A percentile compares a stretch with the other conserved stretches of the same genome.
Conservation (phyloP, 30 jellyfish, hydroid and myxozoan species). For the Rhopilema esculentum region DNA sequence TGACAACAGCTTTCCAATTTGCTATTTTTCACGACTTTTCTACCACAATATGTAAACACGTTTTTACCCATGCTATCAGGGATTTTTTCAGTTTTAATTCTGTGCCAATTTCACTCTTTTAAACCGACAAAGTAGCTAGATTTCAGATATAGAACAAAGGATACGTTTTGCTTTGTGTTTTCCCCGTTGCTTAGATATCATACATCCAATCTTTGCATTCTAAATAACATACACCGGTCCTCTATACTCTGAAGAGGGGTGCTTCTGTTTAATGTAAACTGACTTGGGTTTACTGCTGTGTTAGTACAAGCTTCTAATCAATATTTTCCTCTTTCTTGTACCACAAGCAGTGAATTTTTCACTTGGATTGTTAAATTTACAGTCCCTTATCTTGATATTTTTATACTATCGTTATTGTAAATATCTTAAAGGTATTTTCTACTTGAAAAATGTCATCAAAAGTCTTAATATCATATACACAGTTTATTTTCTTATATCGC, state of each 20-base stretch:
- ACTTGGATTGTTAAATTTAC: background rate
- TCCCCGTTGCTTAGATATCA: too few species aligned
- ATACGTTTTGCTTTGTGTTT: too few species aligned
- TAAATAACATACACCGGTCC: too few species aligned
- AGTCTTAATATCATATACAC: background rate
- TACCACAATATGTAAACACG: too few species aligned
- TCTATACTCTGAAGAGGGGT: too few species aligned
- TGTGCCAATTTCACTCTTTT: too few species aligned
- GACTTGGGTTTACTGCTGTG: background rate
- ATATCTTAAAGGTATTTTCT: slow-evolving; percentile 3
- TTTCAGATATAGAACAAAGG: too few species aligned
- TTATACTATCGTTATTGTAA: slow-evolving; percentile 18
- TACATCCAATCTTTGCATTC: too few species aligned
- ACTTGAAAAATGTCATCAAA: slow-evolving; percentile 25
- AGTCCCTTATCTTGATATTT: slow-evolving; percentile 18
- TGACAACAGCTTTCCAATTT: background rate
- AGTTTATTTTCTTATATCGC: background rate
- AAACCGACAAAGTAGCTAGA: too few species aligned
- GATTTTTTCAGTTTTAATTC: too few species aligned
- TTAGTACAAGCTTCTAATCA: background rate
- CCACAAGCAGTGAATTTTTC: background rate
- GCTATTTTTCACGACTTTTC: too few species aligned
- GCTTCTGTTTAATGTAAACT: background rate
- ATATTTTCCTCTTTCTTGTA: background rate
- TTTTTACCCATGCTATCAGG: too few species aligned